phyloP scores from a whole-genome alignment of 2,888 invertebrate species.

The Sphinx pinastri region DNA sequence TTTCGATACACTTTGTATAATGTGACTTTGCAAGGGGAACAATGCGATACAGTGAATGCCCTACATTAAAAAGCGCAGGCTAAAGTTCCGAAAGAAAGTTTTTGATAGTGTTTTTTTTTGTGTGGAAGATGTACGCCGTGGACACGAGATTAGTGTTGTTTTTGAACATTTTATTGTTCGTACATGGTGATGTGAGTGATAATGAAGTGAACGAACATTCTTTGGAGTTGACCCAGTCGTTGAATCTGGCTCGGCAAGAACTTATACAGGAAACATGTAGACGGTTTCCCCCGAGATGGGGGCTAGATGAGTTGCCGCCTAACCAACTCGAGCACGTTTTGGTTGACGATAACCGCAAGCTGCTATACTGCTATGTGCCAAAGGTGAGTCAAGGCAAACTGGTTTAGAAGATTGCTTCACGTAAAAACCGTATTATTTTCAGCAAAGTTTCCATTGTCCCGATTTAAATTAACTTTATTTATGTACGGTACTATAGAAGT shows the following conservation, averaged over 20 bases:
- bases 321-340: constrained; percentile 90
- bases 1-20: constrained; percentile 5
- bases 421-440: neutral
- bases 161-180: constrained; percentile 57
- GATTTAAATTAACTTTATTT: neutral
- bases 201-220: constrained; percentile 70
- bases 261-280: constrained; percentile 85
- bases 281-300: constrained; percentile 69
- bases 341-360: constrained; percentile 91
- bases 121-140: constrained; percentile 56
- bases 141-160: constrained; percentile 57
- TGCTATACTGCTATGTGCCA: constrained; percentile 96
- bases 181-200: constrained; percentile 59
- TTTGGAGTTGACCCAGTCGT: constrained; percentile 85
- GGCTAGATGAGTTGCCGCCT: constrained; percentile 76
- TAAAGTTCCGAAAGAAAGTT: constrained; percentile 55
- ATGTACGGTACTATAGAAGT: too few species aligned
- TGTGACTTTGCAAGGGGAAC: constrained; percentile 20
- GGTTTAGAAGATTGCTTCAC: constrained; percentile 12
- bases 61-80: constrained; percentile 61
- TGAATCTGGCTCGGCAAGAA: constrained; percentile 86
- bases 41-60: constrained; percentile 47
- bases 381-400: constrained; percentile 86
- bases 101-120: constrained; percentile 42
- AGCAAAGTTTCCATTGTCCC: neutral